Evolutionary conservation across 2,113 vertebrate species (phyloP).

Genomic region (Oryzias curvinotus): DNA sequence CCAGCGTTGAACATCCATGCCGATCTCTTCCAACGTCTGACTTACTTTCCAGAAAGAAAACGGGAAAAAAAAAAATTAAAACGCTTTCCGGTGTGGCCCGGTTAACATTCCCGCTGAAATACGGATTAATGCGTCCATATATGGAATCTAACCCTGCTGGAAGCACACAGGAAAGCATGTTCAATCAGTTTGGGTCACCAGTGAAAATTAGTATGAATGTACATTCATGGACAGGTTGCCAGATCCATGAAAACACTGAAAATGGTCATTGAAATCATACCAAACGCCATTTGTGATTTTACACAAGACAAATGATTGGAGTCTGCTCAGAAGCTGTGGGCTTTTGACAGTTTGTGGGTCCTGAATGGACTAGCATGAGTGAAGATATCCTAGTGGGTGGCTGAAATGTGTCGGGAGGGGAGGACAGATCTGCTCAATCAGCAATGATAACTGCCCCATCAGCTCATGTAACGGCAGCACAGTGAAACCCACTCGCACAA

Average conservation of each 20-base stretch:
- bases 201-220: slow-evolving; percentile 72
- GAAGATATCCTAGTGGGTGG: slow-evolving; percentile 36
- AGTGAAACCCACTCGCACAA: slow-evolving; percentile 40
- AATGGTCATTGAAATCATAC: slow-evolving; percentile 23
- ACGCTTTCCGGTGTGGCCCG: slow-evolving; percentile 52
- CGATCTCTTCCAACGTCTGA: slow-evolving; percentile 41
- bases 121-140: slow-evolving; percentile 26
- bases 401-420: slow-evolving; percentile 7
- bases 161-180: slow-evolving; percentile 31
- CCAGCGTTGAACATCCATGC: slow-evolving; percentile 25
- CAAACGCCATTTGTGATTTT: slow-evolving; percentile 17
- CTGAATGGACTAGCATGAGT: slow-evolving; percentile 14
- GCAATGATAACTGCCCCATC: slow-evolving; percentile 54
- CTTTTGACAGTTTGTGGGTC: slow-evolving; percentile 31
- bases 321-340: slow-evolving; percentile 31
- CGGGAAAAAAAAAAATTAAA: slow-evolving; percentile 22
- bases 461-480: slow-evolving; percentile 42
- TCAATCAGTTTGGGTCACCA: slow-evolving; percentile 54
- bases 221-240: slow-evolving; percentile 55
- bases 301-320: slow-evolving; percentile 5
- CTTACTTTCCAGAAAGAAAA: slow-evolving; percentile 3
- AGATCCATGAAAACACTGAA: slow-evolving; percentile 30
- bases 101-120: slow-evolving; percentile 52
- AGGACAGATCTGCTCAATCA: slow-evolving; percentile 42
- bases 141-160: slow-evolving; percentile 24